Conservation (phyloP, 2,888 invertebrate species). For the Prosopocoilus inquinatus region DNA sequence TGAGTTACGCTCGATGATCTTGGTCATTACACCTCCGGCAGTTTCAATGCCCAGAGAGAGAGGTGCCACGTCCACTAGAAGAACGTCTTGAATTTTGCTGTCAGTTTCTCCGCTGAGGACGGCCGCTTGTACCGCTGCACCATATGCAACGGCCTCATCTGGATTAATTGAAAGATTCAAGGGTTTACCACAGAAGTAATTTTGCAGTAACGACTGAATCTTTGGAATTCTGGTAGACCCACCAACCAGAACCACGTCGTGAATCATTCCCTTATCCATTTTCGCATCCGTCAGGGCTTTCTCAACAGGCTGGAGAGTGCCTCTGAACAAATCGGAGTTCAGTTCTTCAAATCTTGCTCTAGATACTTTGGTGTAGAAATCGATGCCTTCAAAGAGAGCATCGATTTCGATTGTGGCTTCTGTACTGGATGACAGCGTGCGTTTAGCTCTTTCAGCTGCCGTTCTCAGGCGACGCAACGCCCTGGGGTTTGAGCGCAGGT, state of each 20-base stretch:
- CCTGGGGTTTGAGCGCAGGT: constrained; percentile 63
- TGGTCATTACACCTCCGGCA: constrained; percentile 76
- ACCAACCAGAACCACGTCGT: constrained; percentile 80
- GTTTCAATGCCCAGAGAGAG: constrained; percentile 76
- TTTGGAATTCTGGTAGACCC: constrained; percentile 80
- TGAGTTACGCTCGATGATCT: constrained; percentile 59
- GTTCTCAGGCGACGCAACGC: constrained; percentile 69
- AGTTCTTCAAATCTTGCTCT: constrained; percentile 76
- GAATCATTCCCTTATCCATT: constrained; percentile 71
- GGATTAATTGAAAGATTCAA: constrained; percentile 47
- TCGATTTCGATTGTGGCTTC: constrained; percentile 76
- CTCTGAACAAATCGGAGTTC: constrained; percentile 67
- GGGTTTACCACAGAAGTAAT: constrained; percentile 66
- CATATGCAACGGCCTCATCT: constrained; percentile 48
- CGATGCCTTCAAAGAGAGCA: constrained; percentile 70
- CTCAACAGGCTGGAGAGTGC: constrained; percentile 70
- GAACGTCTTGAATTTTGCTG: constrained; percentile 70
- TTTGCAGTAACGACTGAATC: constrained; percentile 70
- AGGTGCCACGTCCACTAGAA: constrained; percentile 67
- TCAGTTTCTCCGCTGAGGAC: constrained; percentile 54
- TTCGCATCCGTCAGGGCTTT: constrained; percentile 74
- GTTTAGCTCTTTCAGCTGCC: constrained; percentile 75
- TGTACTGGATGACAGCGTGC: constrained; percentile 73
- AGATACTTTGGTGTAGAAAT: constrained; percentile 70
- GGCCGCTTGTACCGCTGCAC: constrained; percentile 46